Percentiles rank a stretch among this genome's conserved stretches.
phyloP scores from a whole-genome alignment of 2,113 vertebrate genomes.

The Fukomys damarensis region DNA sequence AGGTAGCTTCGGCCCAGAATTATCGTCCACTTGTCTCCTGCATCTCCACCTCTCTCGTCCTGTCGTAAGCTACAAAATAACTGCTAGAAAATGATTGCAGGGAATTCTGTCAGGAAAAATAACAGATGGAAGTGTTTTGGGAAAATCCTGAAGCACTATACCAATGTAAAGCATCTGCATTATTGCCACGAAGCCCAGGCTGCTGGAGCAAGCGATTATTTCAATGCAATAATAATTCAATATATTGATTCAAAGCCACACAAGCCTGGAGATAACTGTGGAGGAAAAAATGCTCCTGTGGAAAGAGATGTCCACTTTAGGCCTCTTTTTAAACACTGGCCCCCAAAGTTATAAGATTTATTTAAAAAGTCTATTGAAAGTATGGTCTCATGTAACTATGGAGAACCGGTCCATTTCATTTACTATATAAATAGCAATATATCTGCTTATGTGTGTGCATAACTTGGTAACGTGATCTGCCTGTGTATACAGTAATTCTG shows the following conservation, averaged over 20 bases:
- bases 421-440: conserved; percentile 82
- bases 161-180: neutral
- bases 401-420: conserved; percentile 83
- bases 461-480: conserved; percentile 85
- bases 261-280: neutral
- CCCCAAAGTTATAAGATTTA: conserved; percentile 77
- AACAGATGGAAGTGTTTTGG: neutral
- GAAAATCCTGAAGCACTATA: neutral
- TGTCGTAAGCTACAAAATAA: neutral
- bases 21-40: accelerated
- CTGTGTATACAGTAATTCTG: conserved; percentile 79
- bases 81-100: neutral
- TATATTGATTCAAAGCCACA: conserved; percentile 22
- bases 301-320: neutral
- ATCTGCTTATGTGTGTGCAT: conserved; percentile 82
- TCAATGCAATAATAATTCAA: conserved; percentile 21
- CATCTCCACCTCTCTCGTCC: neutral
- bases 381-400: conserved; percentile 82
- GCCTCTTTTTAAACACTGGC: conserved; percentile 52
- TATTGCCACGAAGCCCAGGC: neutral
- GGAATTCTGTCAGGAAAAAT: neutral
- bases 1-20: accelerated
- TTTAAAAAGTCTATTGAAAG: conserved; percentile 83
- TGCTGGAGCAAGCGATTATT: neutral
- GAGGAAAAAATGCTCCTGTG: neutral